These are phyloP conservation scores for Elmis aenea DNA, from an alignment of 2,888 invertebrate genomes.

Conservation along the genomic window DNA sequence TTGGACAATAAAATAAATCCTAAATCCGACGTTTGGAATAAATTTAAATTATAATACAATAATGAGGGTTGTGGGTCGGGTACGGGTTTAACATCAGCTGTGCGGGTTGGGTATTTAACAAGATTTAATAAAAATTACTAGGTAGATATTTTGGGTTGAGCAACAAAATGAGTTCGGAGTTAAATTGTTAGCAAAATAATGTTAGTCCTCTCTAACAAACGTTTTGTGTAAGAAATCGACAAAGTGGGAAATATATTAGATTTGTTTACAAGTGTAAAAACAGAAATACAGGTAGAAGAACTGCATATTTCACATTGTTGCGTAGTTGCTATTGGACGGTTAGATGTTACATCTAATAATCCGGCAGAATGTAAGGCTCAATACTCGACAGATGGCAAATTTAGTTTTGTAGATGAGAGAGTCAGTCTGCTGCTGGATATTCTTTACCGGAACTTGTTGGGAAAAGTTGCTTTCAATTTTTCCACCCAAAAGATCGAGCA, in stretches of 20 bases:
- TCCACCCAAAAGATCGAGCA: conserved; percentile 94
- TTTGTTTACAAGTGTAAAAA: conserved; percentile 79
- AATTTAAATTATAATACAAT: too few species aligned
- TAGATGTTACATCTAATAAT: conserved; percentile 90
- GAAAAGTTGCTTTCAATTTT: conserved; percentile 94
- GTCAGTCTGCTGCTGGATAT: conserved; percentile 89
- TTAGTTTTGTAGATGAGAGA: conserved; percentile 97
- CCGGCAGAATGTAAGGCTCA: conserved; percentile 94
- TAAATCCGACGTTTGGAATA: too few species aligned
- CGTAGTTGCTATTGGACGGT: conserved; percentile 94
- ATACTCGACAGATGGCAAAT: conserved; percentile 94
- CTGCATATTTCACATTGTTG: conserved; percentile 88
- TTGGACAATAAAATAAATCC: too few species aligned
- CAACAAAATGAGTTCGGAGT: too few species aligned
- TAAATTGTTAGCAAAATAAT: too few species aligned
- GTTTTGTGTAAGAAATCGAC: conserved; percentile 12
- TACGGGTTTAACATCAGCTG: too few species aligned
- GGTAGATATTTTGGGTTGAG: too few species aligned
- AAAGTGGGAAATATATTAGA: conserved; percentile 52
- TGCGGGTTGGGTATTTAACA: too few species aligned
- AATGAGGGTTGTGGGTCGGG: too few species aligned
- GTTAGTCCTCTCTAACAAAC: too few species aligned
- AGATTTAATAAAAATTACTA: too few species aligned
- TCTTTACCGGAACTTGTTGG: conserved; percentile 92
- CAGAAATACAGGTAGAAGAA: conserved; percentile 71